Evolutionary conservation across 2,113 vertebrate genomes (phyloP).

Genomic region (Chaetops frenatus): DNA sequence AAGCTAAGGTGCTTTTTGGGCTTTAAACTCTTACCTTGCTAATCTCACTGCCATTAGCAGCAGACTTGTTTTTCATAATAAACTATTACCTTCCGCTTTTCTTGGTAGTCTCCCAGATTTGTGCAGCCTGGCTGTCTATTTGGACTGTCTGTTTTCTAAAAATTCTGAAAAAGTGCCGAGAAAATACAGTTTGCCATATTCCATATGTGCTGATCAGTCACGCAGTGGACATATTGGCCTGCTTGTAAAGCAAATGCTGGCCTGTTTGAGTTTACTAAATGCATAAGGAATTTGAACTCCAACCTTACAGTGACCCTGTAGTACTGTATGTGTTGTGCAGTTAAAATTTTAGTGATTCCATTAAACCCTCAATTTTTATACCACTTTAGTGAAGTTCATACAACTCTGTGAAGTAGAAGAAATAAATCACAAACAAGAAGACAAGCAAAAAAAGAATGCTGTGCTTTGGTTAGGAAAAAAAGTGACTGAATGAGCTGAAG

Average conservation of each 20-base stretch:
- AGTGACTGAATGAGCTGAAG: not conserved
- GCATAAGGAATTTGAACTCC: not conserved
- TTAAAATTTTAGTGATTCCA: not conserved
- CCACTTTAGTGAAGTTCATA: not conserved
- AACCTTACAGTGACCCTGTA: not conserved
- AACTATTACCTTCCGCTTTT: not conserved
- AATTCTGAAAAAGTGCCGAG: not conserved
- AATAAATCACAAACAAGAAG: not conserved
- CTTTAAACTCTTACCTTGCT: not conserved
- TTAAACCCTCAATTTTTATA: not conserved
- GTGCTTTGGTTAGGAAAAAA: not conserved
- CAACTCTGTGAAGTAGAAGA: not conserved
- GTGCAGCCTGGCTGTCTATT: not conserved
- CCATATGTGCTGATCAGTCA: not conserved
- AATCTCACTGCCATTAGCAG: not conserved
- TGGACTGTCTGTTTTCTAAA: not conserved
- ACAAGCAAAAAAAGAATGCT: not conserved
- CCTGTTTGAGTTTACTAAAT: not conserved
- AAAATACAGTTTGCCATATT: not conserved
- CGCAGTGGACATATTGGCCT: not conserved
- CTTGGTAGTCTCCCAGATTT: not conserved
- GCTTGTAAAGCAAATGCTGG: not conserved
- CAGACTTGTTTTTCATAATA: not conserved
- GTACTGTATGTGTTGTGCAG: not conserved
- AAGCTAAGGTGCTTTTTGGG: not conserved